Base-by-base conservation (phyloP, 2,888 invertebrate species). In the Malachius bipustulatus region DNA sequence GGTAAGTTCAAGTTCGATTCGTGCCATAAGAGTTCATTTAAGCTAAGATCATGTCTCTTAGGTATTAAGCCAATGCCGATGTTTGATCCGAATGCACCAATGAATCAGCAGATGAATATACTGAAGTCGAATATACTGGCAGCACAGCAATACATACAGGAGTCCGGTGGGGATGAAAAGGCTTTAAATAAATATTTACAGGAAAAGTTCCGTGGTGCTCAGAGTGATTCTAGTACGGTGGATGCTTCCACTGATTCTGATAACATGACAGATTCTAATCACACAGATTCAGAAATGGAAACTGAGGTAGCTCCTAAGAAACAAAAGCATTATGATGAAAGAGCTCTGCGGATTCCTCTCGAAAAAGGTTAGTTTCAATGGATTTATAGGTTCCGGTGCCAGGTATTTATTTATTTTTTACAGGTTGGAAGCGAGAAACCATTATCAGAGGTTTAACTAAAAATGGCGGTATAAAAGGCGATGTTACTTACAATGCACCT, bases 361-460 rank as follows among this genome's bases (percentile, higher is more conserved):
- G 75, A 74, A 34, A 66, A 72, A 61, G 61, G 62, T 63, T 49
- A 41, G 46, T 46, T 1, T 8, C 8, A n/a, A n/a, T n/a, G n/a
- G n/a, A n/a, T n/a, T n/a, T n/a, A n/a, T n/a, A n/a, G n/a, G n/a
- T n/a, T n/a, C n/a, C n/a, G n/a, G n/a, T 10, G 11, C 12, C 12
- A 30, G 14, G 6, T 30, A 14, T 6, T 30, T 14, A 30, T 30
- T 6, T 30, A 19, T 19, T 19, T 19, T 19, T 32, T 3, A 8
- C 38, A 64, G 91, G 90, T 39, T 94, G 94, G 94, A 82, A 83
- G 51, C 70, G 94, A n/a, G 84, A 90, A 58, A 93, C 93, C 0
- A 73, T 88, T 35, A 88, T 94, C 51, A 77, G 82, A 43, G 85
- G 87, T 3, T 71, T 93, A 4, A 88, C 87, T 4, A 79, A 83